These are phyloP conservation scores for Anguilla pacifica DNA, from an alignment of 2,797 vertebrate genomes.

Conservation along the genomic window DNA sequence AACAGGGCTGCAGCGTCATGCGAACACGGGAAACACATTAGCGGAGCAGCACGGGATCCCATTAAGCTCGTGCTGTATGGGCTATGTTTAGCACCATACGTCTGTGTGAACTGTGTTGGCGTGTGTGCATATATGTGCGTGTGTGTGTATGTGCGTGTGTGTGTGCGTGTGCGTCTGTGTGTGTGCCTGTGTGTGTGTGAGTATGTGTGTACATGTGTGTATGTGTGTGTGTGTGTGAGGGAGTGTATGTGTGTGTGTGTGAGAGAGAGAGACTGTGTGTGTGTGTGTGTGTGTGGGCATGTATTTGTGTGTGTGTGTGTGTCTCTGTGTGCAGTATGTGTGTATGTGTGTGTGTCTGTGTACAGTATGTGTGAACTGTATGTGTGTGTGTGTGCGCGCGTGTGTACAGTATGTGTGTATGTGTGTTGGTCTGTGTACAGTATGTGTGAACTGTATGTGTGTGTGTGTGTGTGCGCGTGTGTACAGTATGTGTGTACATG, in stretches of 20 bases:
- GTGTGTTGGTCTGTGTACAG: too few relatives aligned
- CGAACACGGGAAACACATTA: conserved; percentile 8
- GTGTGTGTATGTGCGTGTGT: neutral
- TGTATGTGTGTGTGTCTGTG: too few relatives aligned
- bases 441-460: neutral
- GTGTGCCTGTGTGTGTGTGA: too few relatives aligned
- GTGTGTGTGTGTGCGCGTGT: neutral
- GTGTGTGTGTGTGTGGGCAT: neutral
- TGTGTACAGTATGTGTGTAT: neutral
- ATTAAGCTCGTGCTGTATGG: neutral
- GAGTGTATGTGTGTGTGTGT: too few relatives aligned
- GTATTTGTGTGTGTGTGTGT: too few relatives aligned
- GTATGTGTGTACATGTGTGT: too few relatives aligned
- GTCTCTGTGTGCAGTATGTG: too few relatives aligned
- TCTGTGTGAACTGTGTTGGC: neutral
- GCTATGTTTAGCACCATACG: neutral
- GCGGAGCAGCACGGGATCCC: neutral
- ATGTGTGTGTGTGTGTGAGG: too few relatives aligned
- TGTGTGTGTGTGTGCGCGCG: neutral
- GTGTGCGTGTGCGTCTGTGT: neutral
- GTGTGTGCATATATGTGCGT: conserved; percentile 1
- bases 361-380: neutral
- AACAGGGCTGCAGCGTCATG: neutral
- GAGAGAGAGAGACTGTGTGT: conserved; percentile 25
- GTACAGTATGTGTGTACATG: neutral